phyloP scores from a whole-genome alignment of 2,113 vertebrate genomes.

The Caranx melampygus region DNA sequence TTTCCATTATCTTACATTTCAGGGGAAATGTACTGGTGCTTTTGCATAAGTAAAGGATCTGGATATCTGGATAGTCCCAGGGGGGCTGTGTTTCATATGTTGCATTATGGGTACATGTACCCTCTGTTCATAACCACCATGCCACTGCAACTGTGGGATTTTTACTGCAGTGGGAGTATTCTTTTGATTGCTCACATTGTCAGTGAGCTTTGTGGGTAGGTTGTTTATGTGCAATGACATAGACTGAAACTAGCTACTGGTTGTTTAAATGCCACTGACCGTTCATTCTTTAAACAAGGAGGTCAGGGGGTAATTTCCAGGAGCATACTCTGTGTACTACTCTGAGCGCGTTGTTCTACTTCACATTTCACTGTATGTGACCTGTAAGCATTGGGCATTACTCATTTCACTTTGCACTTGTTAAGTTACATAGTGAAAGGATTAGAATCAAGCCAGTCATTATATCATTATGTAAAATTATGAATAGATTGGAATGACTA shows the following conservation, averaged over 20 bases:
- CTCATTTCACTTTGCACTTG: not conserved
- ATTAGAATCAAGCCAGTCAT: too few species aligned
- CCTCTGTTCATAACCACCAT: not conserved
- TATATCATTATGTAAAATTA: not conserved
- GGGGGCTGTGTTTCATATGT: not conserved
- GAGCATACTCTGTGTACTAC: not conserved
- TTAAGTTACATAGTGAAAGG: not conserved
- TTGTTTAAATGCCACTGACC: not conserved
- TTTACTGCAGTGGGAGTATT: constrained; percentile 44
- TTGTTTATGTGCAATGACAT: constrained; percentile 16
- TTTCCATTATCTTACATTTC: not conserved
- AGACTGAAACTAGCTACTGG: constrained; percentile 13
- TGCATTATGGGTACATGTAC: not conserved
- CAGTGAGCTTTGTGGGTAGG: constrained; percentile 2
- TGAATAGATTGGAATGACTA: not conserved
- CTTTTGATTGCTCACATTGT: not conserved
- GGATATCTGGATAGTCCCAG: not conserved
- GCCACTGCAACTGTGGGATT: constrained; percentile 20
- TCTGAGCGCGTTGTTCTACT: not conserved
- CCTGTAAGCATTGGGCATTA: not conserved
- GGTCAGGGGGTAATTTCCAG: not conserved
- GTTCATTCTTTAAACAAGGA: not conserved
- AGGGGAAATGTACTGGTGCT: too few species aligned
- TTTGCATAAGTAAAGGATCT: not conserved
- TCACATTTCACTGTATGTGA: not conserved